phyloP scores from a whole-genome alignment of 2,888 invertebrate genomes.

The Gari tellinella region DNA sequence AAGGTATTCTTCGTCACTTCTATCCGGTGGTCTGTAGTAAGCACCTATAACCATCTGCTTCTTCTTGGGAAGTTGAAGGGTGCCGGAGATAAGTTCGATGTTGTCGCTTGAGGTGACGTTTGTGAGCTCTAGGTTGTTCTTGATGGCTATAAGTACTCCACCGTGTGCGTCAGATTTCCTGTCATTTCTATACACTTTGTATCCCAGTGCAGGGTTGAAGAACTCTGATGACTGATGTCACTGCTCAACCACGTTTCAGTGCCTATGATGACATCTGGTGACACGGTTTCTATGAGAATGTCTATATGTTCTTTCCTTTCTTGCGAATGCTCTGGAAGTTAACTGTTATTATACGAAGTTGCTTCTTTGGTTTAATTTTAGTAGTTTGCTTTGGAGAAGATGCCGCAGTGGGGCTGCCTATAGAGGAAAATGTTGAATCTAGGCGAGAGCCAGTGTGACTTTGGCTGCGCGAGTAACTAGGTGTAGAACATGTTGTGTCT shows the following conservation, averaged over 20 bases:
- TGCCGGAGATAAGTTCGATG: constrained; percentile 22
- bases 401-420: constrained; percentile 24
- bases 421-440: background rate
- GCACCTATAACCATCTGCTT: constrained; percentile 26
- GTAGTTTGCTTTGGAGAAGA: constrained; percentile 27
- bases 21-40: constrained; percentile 31
- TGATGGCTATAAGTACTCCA: constrained; percentile 30
- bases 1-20: constrained; percentile 19
- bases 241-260: constrained; percentile 34
- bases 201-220: constrained; percentile 3
- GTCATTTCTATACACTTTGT: constrained; percentile 26
- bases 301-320: constrained; percentile 25
- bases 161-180: constrained; percentile 28
- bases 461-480: background rate
- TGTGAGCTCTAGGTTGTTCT: constrained; percentile 12
- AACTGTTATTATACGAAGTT: constrained; percentile 16
- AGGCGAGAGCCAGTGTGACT: no score
- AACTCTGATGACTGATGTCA: constrained; percentile 18
- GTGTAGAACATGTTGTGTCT: constrained; percentile 2
- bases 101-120: constrained; percentile 18
- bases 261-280: constrained; percentile 32
- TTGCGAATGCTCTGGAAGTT: constrained; percentile 36
- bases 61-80: constrained; percentile 4
- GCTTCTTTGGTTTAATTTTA: background rate
- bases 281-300: constrained; percentile 4